A percentile compares a stretch with the other conserved stretches of the same genome.
Evolutionary conservation across 2,888 invertebrate genomes (phyloP).

Genomic region (Scaptomyza cyrtandrae): DNA sequence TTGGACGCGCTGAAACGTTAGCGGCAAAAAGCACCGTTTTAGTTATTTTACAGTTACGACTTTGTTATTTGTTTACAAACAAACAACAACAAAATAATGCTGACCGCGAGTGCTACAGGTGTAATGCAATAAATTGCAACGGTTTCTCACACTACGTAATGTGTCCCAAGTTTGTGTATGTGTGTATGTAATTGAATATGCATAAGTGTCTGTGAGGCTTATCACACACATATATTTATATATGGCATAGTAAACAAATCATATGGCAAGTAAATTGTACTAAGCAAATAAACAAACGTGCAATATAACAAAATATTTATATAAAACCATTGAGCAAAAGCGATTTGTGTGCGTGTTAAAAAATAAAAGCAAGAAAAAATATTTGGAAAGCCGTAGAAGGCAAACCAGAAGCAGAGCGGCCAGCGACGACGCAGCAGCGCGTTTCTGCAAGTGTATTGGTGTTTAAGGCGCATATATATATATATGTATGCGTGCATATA

Average conservation of each 20-base stretch:
- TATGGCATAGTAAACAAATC: conserved; percentile 50
- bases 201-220: conserved; percentile 24
- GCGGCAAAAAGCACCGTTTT: conserved; percentile 46
- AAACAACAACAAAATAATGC: conserved; percentile 44
- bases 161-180: conserved; percentile 28
- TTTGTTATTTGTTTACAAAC: conserved; percentile 63
- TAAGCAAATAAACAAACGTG: conserved; percentile 51
- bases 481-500: conserved; percentile 33
- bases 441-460: conserved; percentile 71
- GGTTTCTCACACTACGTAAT: conserved; percentile 31
- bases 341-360: conserved; percentile 41
- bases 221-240: conserved; percentile 18
- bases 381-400: conserved; percentile 61
- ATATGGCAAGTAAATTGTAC: conserved; percentile 31
- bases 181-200: conserved; percentile 32
- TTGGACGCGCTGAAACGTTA: conserved; percentile 53
- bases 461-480: conserved; percentile 50
- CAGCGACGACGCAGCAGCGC: conserved; percentile 50
- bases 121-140: conserved; percentile 46
- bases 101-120: conserved; percentile 44
- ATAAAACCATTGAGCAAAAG: conserved; percentile 21
- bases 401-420: conserved; percentile 48
- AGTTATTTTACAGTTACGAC: conserved; percentile 61
- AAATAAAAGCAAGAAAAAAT: conserved; percentile 24
- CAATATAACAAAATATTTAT: conserved; percentile 42